These are phyloP conservation scores for Hylaea fasciaria DNA, from an alignment of 2,888 invertebrate species.

Conservation along the genomic window DNA sequence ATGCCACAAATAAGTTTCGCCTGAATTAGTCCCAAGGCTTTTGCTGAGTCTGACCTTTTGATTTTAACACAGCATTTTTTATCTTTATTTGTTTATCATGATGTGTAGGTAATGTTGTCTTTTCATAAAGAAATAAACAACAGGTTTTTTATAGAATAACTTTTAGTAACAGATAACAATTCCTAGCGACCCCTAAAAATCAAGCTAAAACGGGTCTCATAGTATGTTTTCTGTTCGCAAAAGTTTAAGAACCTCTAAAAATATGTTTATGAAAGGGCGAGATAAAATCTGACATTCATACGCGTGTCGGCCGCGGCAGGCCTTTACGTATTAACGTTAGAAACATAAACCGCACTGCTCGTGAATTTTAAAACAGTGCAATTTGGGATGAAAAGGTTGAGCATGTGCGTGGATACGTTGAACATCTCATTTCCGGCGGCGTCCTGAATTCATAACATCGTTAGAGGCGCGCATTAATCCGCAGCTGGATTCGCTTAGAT, in stretches of 20 bases:
- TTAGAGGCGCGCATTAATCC: conserved; percentile 18
- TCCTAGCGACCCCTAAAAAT: no score
- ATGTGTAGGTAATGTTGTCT: no score
- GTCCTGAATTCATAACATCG: conserved; percentile 25
- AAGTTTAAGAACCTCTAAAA: neutral
- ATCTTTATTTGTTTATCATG: no score
- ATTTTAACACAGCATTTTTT: no score
- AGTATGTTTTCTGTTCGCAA: no score
- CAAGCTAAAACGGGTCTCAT: no score
- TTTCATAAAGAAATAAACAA: no score
- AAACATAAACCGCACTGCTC: conserved; percentile 3
- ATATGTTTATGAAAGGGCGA: neutral
- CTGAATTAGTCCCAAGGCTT: no score
- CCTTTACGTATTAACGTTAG: conserved; percentile 14
- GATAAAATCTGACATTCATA: conserved; percentile 1
- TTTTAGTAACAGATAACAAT: no score
- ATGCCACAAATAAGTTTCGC: no score
- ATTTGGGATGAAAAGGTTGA: conserved; percentile 21
- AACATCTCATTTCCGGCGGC: conserved; percentile 23
- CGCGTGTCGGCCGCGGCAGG: conserved; percentile 5
- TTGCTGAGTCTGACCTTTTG: no score
- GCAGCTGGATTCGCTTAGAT: neutral
- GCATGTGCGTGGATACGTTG: neutral
- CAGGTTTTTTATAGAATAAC: no score
- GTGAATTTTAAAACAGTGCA: conserved; percentile 22